Evolutionary conservation across 1,140 invertebrate genomes (phyloP).

Genomic region (Drosophila triauraria): DNA sequence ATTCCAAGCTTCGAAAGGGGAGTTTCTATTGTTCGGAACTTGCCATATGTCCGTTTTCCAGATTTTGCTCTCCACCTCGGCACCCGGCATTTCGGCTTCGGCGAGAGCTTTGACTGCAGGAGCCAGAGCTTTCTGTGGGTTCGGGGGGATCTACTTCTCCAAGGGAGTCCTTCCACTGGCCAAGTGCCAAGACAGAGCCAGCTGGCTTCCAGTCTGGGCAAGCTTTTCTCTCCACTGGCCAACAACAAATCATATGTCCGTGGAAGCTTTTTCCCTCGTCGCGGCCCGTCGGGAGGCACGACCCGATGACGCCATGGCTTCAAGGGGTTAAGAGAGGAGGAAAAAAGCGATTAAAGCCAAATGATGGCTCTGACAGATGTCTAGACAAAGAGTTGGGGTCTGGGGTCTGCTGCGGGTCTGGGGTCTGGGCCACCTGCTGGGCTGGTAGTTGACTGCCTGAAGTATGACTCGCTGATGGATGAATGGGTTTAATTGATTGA

Average conservation of each 20-base stretch:
- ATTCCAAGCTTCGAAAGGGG: neutral
- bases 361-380: slow-evolving; percentile 49
- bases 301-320: slow-evolving; percentile 45
- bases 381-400: slow-evolving; percentile 29
- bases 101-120: slow-evolving; percentile 51
- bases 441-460: neutral
- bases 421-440: slow-evolving; percentile 1
- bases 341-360: slow-evolving; percentile 14
- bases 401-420: neutral
- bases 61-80: slow-evolving; percentile 11
- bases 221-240: slow-evolving; percentile 45
- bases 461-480: slow-evolving; percentile 15
- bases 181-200: slow-evolving; percentile 49
- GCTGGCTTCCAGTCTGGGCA: slow-evolving; percentile 42
- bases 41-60: slow-evolving; percentile 6
- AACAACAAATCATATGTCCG: slow-evolving; percentile 60
- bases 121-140: slow-evolving; percentile 32
- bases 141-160: neutral
- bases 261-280: slow-evolving; percentile 38
- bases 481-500: slow-evolving; percentile 22
- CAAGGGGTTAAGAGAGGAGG: neutral
- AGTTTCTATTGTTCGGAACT: neutral
- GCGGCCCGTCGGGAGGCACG: slow-evolving; percentile 1
- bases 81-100: no score
- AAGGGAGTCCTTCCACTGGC: slow-evolving; percentile 42